Evolutionary conservation across 1,140 invertebrate species (phyloP), one percentile per base, ranked within the genome.

Genomic region (Macrobrachium nipponense): DNA sequence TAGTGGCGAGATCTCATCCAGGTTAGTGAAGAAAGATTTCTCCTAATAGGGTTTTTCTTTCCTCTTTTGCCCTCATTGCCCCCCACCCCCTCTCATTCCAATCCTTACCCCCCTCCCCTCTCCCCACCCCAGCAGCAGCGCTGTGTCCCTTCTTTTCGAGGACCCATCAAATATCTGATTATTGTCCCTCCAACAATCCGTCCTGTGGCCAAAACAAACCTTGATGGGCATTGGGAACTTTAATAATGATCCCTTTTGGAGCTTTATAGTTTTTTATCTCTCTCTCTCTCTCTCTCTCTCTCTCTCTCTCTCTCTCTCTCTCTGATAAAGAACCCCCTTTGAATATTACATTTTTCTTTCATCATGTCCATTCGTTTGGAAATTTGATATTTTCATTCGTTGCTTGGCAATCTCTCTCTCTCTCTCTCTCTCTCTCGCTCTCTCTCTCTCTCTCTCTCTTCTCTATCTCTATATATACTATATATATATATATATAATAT

Each of bases 351-450:
- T 36, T 36, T 36, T 36, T 36, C 27, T 2, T 36, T 36, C 27
- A 36, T 36, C 27, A 36, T 36, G 27, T 36, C 27, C 4, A 36
- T 36, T 36, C 27, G 27, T 36, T 36, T 36, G 27, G 27, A 36
- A 36, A 36, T 36, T 36, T 36, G 4, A 36, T 36, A 36, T 36
- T 36, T 36, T 36, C 27, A 36, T 36, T 36, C 27, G 27, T 36
- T 36, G 27, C 27, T 2, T 36, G 4, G 4, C 27, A 36, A 36
- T 44, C 75, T 77, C 75, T 77, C 36, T 77, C 27, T 77, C 75
- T 51, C 36, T 77, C 75, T 77, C 36, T 77, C 75, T 77, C 75
- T 77, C 27, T 77, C 8, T 77, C 27, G 58, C 27, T 77, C 11
- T 77, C 36, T 77, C 36, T 60, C 8, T 77, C 36, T 77, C 36